Evolutionary conservation across 2,113 vertebrate species (phyloP).

Genomic region (Strix aluco): DNA sequence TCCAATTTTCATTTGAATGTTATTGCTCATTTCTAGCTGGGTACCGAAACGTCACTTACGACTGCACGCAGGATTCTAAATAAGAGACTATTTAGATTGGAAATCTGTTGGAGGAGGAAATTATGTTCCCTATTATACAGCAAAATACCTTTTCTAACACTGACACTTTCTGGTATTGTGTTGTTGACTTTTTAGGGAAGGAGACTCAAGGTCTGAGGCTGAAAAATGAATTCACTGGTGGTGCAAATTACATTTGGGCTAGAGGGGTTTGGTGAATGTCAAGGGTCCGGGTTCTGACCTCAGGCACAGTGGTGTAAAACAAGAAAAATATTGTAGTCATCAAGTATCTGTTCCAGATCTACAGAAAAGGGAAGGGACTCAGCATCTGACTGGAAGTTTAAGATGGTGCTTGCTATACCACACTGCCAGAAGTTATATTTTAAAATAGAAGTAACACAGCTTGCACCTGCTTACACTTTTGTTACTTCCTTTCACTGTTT

Average conservation of each 20-base stretch:
- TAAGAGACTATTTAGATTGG: slow-evolving; percentile 68
- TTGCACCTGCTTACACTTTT: not conserved
- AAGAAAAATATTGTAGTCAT: not conserved
- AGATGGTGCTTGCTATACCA: not conserved
- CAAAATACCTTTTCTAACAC: slow-evolving; percentile 35
- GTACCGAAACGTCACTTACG: slow-evolving; percentile 51
- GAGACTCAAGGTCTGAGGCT: slow-evolving; percentile 5
- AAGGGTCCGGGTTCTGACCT: not conserved
- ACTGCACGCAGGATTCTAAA: slow-evolving; percentile 62
- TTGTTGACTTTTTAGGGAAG: not conserved
- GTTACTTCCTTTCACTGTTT: not conserved
- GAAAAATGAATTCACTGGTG: not conserved
- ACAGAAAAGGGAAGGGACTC: not conserved
- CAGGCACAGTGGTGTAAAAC: not conserved
- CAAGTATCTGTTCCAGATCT: not conserved
- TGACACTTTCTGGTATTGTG: slow-evolving; percentile 10
- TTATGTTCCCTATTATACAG: slow-evolving; percentile 54
- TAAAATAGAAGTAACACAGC: not conserved
- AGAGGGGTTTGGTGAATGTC: not conserved
- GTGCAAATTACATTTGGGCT: slow-evolving; percentile 1
- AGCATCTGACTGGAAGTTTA: not conserved
- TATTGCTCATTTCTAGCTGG: slow-evolving; percentile 78
- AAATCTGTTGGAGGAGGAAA: slow-evolving; percentile 71
- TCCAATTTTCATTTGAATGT: slow-evolving; percentile 81
- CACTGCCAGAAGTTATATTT: not conserved